phyloP scores from a whole-genome alignment of 2,888 invertebrate genomes.

The Eurois occulta region DNA sequence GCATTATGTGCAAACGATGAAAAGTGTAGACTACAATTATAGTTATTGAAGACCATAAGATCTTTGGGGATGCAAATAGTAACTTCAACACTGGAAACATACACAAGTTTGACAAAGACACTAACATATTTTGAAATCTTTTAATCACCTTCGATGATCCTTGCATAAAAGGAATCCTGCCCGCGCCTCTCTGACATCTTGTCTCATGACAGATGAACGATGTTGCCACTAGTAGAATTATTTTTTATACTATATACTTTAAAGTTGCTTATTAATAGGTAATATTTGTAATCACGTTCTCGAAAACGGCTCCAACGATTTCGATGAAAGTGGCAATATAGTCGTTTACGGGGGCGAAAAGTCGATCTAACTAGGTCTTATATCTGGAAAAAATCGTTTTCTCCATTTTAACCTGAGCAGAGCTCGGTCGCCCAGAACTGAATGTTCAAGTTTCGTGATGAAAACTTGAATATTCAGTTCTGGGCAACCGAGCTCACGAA shows the following conservation, averaged over 20 bases:
- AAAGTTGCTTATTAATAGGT: too few species aligned
- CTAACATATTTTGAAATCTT: not conserved
- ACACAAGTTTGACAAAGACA: not conserved
- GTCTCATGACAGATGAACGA: too few species aligned
- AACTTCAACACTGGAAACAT: not conserved
- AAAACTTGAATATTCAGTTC: too few species aligned
- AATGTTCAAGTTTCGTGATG: too few species aligned
- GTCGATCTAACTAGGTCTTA: not conserved
- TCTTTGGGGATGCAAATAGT: not conserved
- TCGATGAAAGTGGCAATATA: too few species aligned
- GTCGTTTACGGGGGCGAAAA: not conserved
- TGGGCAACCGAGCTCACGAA: too few species aligned
- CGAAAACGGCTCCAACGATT: not conserved
- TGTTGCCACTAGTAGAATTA: too few species aligned
- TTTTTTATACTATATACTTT: too few species aligned
- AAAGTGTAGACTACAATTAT: not conserved
- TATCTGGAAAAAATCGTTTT: not conserved
- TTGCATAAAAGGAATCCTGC: not conserved
- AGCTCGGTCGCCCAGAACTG: not conserved
- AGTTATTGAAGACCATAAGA: not conserved
- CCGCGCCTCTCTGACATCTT: too few species aligned
- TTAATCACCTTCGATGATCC: not conserved
- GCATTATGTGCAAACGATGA: not conserved
- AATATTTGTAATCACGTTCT: not conserved
- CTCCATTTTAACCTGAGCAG: not conserved